phyloP scores from a whole-genome alignment of 35 echinoderm and acorn worm species.

The Lytechinus variegatus region DNA sequence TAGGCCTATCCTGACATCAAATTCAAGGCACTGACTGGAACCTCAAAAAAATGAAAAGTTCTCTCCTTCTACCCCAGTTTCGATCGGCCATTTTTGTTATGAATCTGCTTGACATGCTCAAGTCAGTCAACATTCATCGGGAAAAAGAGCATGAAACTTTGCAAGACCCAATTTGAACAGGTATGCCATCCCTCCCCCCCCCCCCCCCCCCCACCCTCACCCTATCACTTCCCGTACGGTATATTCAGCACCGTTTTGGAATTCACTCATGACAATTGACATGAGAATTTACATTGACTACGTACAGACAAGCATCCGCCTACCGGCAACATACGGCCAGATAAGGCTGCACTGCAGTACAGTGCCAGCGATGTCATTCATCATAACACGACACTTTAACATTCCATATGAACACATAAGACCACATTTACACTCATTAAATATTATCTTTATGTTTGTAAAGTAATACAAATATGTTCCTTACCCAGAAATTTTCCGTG shows the following conservation, averaged over 20 bases:
- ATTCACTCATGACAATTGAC: neutral
- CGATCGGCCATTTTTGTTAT: no score
- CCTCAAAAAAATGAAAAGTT: no score
- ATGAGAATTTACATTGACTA: neutral
- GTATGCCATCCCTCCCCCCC: no score
- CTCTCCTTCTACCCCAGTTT: no score
- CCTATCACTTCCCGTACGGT: no score
- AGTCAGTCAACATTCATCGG: no score
- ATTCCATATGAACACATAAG: neutral
- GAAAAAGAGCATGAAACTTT: no score
- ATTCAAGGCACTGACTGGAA: no score
- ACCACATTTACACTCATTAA: neutral
- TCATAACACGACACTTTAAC: neutral
- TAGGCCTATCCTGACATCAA: no score
- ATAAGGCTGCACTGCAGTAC: neutral
- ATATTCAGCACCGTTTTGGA: neutral
- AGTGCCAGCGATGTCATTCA: neutral
- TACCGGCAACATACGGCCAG: constrained; percentile 24
- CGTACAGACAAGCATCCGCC: constrained; percentile 7
- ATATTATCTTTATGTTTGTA: neutral
- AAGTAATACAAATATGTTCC: neutral
- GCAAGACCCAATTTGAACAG: no score
- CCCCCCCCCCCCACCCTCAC: no score
- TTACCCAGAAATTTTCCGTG: constrained; percentile 32
- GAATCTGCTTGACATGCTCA: no score